A percentile compares a stretch with the other conserved stretches of the same genome.
These are phyloP conservation scores for Limonius californicus DNA, from an alignment of 1,140 invertebrate genomes.

Conservation along the genomic window DNA sequence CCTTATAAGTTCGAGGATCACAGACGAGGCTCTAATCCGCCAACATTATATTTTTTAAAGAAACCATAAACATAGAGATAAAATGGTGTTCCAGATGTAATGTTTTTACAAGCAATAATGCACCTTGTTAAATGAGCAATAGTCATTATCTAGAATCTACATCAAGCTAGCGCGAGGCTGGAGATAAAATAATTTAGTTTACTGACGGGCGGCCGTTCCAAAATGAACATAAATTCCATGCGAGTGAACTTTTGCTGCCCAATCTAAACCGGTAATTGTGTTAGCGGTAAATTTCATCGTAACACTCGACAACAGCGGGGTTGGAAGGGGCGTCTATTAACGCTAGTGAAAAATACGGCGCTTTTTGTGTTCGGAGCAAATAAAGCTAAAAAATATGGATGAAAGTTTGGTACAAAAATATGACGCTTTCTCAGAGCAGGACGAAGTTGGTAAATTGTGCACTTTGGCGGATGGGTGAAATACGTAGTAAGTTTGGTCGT, in stretches of 20 bases:
- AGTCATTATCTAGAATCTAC: slow-evolving; percentile 8
- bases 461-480: too few species aligned
- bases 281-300: slow-evolving; percentile 41
- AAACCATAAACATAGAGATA: too few species aligned
- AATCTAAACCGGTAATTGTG: slow-evolving; percentile 44
- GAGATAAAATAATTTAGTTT: slow-evolving; percentile 36
- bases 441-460: too few species aligned
- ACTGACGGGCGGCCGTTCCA: slow-evolving; percentile 33
- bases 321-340: slow-evolving; percentile 18
- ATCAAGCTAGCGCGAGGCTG: background rate
- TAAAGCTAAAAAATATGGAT: slow-evolving; percentile 12
- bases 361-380: slow-evolving; percentile 8
- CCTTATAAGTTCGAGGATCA: too few species aligned
- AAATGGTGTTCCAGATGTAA: background rate
- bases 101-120: background rate
- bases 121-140: slow-evolving; percentile 1
- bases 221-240: slow-evolving; percentile 43
- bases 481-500: background rate
- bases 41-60: too few species aligned
- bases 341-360: slow-evolving; percentile 12
- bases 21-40: too few species aligned
- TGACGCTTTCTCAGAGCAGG: too few species aligned
- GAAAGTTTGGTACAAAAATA: background rate
- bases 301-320: slow-evolving; percentile 32
- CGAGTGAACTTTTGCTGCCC: slow-evolving; percentile 38